Conservation (phyloP, 2,888 invertebrate species). For the Erpobdella octoculata region DNA sequence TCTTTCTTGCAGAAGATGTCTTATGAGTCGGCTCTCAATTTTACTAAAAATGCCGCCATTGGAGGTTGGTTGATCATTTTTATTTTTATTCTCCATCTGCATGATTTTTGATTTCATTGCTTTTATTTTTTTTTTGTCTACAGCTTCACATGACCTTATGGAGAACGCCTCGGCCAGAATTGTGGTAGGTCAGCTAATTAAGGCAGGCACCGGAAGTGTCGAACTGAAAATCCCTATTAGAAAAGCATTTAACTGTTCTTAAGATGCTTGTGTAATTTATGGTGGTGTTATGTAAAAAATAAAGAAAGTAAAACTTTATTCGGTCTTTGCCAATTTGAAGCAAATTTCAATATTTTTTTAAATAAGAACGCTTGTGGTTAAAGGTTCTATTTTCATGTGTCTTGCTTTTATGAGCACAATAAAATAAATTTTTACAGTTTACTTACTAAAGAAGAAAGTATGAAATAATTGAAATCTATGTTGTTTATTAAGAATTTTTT, state of each 20-base stretch:
- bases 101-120: not conserved
- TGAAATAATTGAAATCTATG: too few species aligned
- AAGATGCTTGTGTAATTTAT: not conserved
- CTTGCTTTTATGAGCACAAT: too few species aligned
- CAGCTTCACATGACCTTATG: conserved; percentile 67
- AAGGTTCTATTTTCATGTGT: too few species aligned
- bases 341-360: too few species aligned
- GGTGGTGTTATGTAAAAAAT: not conserved
- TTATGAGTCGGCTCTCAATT: conserved; percentile 83
- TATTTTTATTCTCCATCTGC: not conserved
- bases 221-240: conserved; percentile 44
- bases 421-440: too few species aligned
- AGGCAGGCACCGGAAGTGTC: conserved; percentile 74
- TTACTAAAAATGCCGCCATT: conserved; percentile 70
- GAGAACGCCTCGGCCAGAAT: conserved; percentile 77
- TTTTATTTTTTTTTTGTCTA: conserved; percentile 43
- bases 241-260: not conserved
- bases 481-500: too few species aligned
- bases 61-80: conserved; percentile 53
- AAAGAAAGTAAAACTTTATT: too few species aligned
- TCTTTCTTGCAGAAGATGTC: conserved; percentile 96
- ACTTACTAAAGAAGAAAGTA: too few species aligned
- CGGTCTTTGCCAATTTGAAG: too few species aligned
- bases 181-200: conserved; percentile 74
- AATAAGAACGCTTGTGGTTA: too few species aligned